A percentile compares a stretch with the other conserved stretches of the same genome.
phyloP scores from a whole-genome alignment of 2,888 invertebrate species.

The Anthoptus insignis region DNA sequence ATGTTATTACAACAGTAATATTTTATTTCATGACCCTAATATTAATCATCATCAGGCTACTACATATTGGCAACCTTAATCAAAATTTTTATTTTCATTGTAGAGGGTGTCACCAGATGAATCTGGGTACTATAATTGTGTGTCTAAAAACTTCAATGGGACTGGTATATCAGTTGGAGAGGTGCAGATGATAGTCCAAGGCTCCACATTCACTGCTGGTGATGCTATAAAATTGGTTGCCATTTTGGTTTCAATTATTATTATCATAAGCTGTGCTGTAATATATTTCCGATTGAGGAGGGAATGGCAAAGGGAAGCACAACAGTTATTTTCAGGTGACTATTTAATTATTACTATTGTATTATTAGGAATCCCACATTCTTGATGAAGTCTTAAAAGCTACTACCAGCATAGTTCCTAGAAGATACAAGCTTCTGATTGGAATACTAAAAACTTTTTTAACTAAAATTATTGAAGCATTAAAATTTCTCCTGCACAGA shows the following conservation, averaged over 20 bases:
- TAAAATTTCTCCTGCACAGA: too few species aligned
- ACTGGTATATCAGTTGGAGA: conserved; percentile 83
- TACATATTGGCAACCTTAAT: too few species aligned
- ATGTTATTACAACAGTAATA: conserved; percentile 90
- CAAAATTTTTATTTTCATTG: too few species aligned
- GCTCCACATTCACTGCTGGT: conserved; percentile 68
- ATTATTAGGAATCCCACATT: too few species aligned
- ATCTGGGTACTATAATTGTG: conserved; percentile 89
- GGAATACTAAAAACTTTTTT: too few species aligned
- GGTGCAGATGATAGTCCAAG: conserved; percentile 88
- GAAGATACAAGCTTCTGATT: too few species aligned
- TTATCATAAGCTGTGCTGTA: conserved; percentile 75
- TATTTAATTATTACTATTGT: too few species aligned
- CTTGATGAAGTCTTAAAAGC: too few species aligned
- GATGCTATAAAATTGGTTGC: conserved; percentile 81
- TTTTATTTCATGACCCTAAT: too few species aligned
- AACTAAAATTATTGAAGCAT: too few species aligned
- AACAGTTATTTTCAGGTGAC: conserved; percentile 70
- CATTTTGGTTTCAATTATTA: conserved; percentile 76
- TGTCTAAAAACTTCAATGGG: conserved; percentile 86
- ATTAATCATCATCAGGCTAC: too few species aligned
- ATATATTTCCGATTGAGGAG: conserved; percentile 75
- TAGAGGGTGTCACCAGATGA: conserved; percentile 88
- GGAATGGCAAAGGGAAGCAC: conserved; percentile 75
- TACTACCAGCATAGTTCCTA: too few species aligned